A percentile compares a stretch with the other conserved stretches of the same genome.
phyloP scores from a whole-genome alignment of 2,888 invertebrate species.

The Hipparchia semele region DNA sequence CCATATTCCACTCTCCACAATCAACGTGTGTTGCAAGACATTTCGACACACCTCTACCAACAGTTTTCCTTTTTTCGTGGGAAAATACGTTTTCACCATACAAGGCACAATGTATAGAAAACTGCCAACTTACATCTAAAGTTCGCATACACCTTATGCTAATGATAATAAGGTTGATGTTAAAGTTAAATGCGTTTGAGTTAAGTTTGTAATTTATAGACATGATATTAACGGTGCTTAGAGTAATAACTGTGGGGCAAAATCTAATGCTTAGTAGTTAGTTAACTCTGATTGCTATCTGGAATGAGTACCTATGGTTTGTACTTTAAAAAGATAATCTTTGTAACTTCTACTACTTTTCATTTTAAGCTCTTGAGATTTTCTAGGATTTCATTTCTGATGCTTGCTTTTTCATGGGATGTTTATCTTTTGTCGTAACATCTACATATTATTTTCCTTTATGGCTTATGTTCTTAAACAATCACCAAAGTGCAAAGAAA shows the following conservation, averaged over 20 bases:
- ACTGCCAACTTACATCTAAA: slow-evolving; percentile 44
- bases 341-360: neutral
- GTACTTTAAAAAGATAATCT: neutral
- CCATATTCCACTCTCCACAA: slow-evolving; percentile 36
- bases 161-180: slow-evolving; percentile 37
- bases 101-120: slow-evolving; percentile 58
- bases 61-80: slow-evolving; percentile 80
- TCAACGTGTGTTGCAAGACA: slow-evolving; percentile 59
- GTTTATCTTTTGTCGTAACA: too few relatives aligned
- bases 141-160: slow-evolving; percentile 40
- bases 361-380: neutral
- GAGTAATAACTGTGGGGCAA: slow-evolving; percentile 46
- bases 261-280: slow-evolving; percentile 38
- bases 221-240: slow-evolving; percentile 58
- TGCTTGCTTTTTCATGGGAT: too few relatives aligned
- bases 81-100: slow-evolving; percentile 76
- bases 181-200: slow-evolving; percentile 24
- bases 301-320: slow-evolving; percentile 13
- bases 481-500: too few relatives aligned
- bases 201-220: slow-evolving; percentile 34
- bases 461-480: too few relatives aligned
- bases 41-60: slow-evolving; percentile 64
- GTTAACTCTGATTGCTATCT: slow-evolving; percentile 28
- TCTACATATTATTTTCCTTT: too few relatives aligned
- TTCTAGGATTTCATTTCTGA: too few relatives aligned